Evolutionary conservation across 2,797 vertebrate species (phyloP).

Genomic region (Nyctalus aviator): DNA sequence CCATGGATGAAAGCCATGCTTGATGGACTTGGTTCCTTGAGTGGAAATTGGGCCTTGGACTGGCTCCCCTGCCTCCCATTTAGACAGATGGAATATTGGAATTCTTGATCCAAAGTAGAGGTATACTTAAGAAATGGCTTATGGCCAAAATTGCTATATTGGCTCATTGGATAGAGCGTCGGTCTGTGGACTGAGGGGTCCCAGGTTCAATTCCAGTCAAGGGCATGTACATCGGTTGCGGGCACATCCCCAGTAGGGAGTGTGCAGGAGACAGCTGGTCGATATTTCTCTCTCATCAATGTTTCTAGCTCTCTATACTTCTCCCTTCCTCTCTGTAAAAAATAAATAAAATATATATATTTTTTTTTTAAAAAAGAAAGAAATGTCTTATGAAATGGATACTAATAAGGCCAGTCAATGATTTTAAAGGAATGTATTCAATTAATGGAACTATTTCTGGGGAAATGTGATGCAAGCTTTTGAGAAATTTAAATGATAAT

Average conservation of each 20-base stretch:
- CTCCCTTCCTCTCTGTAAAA: no score
- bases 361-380: neutral
- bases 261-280: no score
- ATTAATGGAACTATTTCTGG: conserved; percentile 46
- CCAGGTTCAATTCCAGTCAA: no score
- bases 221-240: no score
- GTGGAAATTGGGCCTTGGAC: conserved; percentile 10
- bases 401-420: conserved; percentile 28
- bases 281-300: no score
- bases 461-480: conserved; percentile 38
- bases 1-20: neutral
- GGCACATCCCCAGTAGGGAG: no score
- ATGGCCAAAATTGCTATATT: neutral
- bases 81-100: conserved; percentile 28
- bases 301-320: no score
- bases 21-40: neutral
- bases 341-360: no score
- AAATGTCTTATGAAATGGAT: conserved; percentile 59
- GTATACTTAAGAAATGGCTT: conserved; percentile 32
- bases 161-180: no score
- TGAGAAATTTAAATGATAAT: conserved; percentile 18
- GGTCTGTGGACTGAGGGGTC: no score
- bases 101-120: conserved; percentile 11
- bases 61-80: neutral
- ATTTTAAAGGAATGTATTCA: conserved; percentile 34